Evolutionary conservation across 53 echinoderm and acorn worm genomes (phyloP), one percentile per base, ranked within the genome.

Genomic region (Arbacia lixula): DNA sequence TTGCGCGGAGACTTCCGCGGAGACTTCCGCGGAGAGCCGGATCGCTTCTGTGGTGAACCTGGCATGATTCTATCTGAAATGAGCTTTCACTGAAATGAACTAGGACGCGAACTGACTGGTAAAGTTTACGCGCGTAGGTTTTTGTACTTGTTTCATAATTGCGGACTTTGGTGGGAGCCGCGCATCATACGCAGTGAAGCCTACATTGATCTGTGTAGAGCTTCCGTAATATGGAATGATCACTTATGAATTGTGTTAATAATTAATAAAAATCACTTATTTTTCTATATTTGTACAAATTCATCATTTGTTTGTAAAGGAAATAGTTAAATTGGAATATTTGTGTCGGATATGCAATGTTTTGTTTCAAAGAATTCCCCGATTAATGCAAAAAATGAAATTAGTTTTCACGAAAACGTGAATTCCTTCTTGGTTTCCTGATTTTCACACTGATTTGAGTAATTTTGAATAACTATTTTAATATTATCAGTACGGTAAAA

Each of bases 21-120:
- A n/a, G n/a, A n/a, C n/a, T n/a, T n/a, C n/a, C 74, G 74, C 33
- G 76, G 76, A 60, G 79, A 75, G 31, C 53, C 75, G 16, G 55
- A n/a, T 14, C 71, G 71, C 36, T 75, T 75, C 35, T 75, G 75
- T 36, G 75, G 75, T 52, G 75, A 75, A 54, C 21, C 75, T 33
- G 75, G 36, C 75, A 75, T 75, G 55, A 21, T 29, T n/a, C n/a
- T n/a, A n/a, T n/a, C n/a, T n/a, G n/a, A n/a, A n/a, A n/a, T n/a
- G n/a, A n/a, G n/a, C n/a, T n/a, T n/a, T n/a, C n/a, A n/a, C n/a
- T 10, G 63, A 66, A 22, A 42, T 17, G 53, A n/a, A 11, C 5
- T 10, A 33, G 54, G 54, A 75, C 54, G 75, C 75, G 34, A 53
- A 54, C 24, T 31, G 53, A 75, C 71, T 42, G 24, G 29, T 40